Percentiles rank a stretch among this genome's conserved stretches.
phyloP scores from a whole-genome alignment of 2,113 vertebrate species.

The Donacobius atricapilla region DNA sequence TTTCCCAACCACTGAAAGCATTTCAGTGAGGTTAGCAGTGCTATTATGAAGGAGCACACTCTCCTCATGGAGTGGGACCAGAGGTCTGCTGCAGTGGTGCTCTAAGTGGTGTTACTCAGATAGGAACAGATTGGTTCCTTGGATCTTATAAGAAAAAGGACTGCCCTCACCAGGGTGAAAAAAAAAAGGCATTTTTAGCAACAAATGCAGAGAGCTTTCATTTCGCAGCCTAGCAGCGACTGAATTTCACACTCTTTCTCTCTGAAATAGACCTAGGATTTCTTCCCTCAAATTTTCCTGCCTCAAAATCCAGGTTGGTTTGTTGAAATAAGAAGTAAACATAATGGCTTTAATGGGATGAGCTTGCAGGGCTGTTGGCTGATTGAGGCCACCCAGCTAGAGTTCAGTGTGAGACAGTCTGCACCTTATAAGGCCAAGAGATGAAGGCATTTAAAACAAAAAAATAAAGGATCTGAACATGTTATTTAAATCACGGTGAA shows the following conservation, averaged over 20 bases:
- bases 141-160: not conserved
- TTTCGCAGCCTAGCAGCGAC: not conserved
- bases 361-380: constrained; percentile 42
- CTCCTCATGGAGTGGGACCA: not conserved
- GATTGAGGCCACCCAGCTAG: constrained; percentile 65
- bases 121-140: not conserved
- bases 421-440: constrained; percentile 67
- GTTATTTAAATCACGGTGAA: constrained; percentile 49
- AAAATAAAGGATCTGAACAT: constrained; percentile 41
- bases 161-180: not conserved
- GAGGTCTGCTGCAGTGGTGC: not conserved
- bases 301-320: constrained; percentile 57
- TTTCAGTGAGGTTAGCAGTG: not conserved
- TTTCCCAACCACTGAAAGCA: not conserved
- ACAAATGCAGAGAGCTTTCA: not conserved
- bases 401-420: constrained; percentile 30
- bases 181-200: not conserved
- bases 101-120: not conserved
- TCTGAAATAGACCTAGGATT: not conserved
- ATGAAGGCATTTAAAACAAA: constrained; percentile 53
- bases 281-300: not conserved
- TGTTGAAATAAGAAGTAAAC: constrained; percentile 70
- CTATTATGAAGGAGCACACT: not conserved
- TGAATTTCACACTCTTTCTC: not conserved
- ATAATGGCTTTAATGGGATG: constrained; percentile 62